Evolutionary conservation across 1,140 invertebrate species (phyloP), one percentile per base, ranked within the genome.

Genomic region (Nephila pilipes): DNA sequence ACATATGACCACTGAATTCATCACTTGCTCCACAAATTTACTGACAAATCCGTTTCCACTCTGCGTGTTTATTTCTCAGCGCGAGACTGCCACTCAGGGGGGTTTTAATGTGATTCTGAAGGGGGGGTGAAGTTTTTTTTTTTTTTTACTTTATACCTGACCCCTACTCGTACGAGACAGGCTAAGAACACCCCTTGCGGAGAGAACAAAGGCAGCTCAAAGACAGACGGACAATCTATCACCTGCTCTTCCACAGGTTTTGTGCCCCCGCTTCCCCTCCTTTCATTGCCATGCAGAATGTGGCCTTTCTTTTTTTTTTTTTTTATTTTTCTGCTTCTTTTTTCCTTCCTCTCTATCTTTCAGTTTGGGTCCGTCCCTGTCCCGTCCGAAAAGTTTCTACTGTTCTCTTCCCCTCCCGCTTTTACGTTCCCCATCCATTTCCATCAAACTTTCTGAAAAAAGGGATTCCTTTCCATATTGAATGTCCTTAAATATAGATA

Each of bases 181-280:
- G 80, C 90, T 14, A 25, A 92, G 90, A 85, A 92, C 90, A 92
- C 90, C 90, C 90, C 80, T 92, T 57, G 89, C 91, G 91, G 91
- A 60, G 91, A 93, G 91, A 93, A 93, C 91, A 93, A 93, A 93
- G 91, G 91, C 69, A 79, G 29, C 55, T 63, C 83, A 87, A 93
- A 93, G 91, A 93, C 91, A 93, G 91, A 93, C 91, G 85, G 54
- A 93, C 91, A 93, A 93, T 93, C 91, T 93, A 93, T 93, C 91
- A 93, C 91, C 91, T 93, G 91, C 91, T 79, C 91, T 87, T 93
- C 91, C 91, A 93, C 91, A 87, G 85, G 65, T 93, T 85, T 85
- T 55, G 32, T 54, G 32, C 65, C 60, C 38, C 81, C 91, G 18
- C 55, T 32, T 54, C 63, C 63, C 58, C 60, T 65, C 57, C 57